These are phyloP conservation scores for Cololabis saira DNA, from an alignment of 2,113 vertebrate species.

Conservation along the genomic window DNA sequence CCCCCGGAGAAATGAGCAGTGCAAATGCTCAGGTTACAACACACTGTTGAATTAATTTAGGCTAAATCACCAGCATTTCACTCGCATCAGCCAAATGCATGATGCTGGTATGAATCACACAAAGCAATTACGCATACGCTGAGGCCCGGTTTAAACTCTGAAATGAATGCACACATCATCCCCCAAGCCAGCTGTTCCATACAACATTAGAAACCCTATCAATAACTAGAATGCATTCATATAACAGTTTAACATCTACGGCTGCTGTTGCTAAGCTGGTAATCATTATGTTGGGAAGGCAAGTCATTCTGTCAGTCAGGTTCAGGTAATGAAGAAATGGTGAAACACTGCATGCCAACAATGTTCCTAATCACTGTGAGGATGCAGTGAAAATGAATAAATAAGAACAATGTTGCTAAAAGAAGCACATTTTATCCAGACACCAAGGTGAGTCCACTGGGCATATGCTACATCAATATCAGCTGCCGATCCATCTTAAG, in stretches of 20 bases:
- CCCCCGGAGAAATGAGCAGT: constrained; percentile 57
- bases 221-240: constrained; percentile 71
- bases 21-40: constrained; percentile 67
- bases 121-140: constrained; percentile 74
- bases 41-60: constrained; percentile 54
- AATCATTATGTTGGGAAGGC: constrained; percentile 56
- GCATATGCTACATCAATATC: constrained; percentile 35
- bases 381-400: constrained; percentile 43
- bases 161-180: constrained; percentile 57
- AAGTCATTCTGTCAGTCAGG: constrained; percentile 58
- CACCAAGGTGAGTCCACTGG: constrained; percentile 16
- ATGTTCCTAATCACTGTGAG: constrained; percentile 46
- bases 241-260: constrained; percentile 47
- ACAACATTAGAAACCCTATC: constrained; percentile 76
- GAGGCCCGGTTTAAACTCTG: constrained; percentile 80
- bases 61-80: constrained; percentile 74
- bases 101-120: constrained; percentile 69
- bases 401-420: constrained; percentile 44
- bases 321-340: constrained; percentile 54
- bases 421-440: constrained; percentile 20
- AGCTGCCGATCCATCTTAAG: constrained; percentile 28
- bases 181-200: constrained; percentile 49
- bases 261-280: constrained; percentile 69
- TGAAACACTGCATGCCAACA: constrained; percentile 38
- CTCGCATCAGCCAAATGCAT: constrained; percentile 67